Base-by-base conservation (phyloP, 2,113 vertebrate genomes). In the Sceloporus undulatus region DNA sequence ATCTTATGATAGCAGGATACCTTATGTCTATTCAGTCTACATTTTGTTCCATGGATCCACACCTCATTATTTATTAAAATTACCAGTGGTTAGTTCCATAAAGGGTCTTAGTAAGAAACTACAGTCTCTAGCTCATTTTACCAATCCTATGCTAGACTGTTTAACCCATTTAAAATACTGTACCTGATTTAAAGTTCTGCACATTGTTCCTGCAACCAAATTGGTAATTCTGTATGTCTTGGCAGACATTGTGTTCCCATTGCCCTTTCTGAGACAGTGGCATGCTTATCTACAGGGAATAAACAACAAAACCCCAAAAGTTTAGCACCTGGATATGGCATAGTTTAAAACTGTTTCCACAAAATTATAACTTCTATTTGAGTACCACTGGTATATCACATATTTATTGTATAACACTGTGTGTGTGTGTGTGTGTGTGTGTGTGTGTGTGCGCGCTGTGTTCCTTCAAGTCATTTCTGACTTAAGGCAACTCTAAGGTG, bases 1-100 rank as follows among this genome's bases (percentile, higher is more conserved):
- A 66, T 48, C 13, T 11, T 86, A 86, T 88, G 78, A 21, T 25
- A 85, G 81, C 79, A 84, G 82, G 11, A 0, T 84, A 21, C 34
- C 88, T 76, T 56, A 2, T 71, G 85, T 52, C 8, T 65, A 10
- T 88, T 82, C 13, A 27, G 2, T 56, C 88, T 88, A 9, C 19
- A 27, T 90, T 86, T n/a, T 80, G 5, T 89, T 90, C 85, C 82
- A 10, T 38, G 90, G 78, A 88, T 79, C 38, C 82, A 0, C 82
- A 73, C 11, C 59, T 82, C 4, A 75, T 87, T 27, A 27, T 42
- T 74, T 66, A 11, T 34, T 52, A 3, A 91, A 87, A 18, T 68
- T 73, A 71, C 21, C 87, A 87, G 0, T 9, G 38, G 19, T 70
- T 79, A 42, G 48, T 79, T 79, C 25, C 73, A 86, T 23, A 65